Conservation (phyloP, 2,888 invertebrate species). For the Conus canariensis region DNA sequence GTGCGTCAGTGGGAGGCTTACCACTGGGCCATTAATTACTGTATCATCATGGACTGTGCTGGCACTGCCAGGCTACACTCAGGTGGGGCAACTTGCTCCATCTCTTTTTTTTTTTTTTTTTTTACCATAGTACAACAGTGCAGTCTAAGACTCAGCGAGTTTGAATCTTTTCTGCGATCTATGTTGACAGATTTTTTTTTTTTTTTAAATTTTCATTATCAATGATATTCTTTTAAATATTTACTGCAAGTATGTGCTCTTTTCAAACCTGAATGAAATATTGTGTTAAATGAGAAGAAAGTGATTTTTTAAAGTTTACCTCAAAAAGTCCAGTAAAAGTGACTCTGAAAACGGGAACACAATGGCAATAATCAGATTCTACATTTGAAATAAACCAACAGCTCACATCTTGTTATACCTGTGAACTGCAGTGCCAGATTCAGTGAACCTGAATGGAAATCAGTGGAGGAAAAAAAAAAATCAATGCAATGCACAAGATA, state of each 20-base stretch:
- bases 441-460: slow-evolving; percentile 7
- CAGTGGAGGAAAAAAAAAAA: neutral
- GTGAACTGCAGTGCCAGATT: slow-evolving; percentile 27
- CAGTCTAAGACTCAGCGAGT: neutral
- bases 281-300: too few species aligned
- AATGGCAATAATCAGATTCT: neutral
- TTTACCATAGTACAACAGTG: neutral
- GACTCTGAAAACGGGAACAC: neutral
- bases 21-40: neutral
- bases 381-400: slow-evolving; percentile 9
- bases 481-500: neutral
- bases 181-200: neutral
- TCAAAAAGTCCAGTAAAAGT: neutral
- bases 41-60: neutral
- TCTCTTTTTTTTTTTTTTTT: too few species aligned
- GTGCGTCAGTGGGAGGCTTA: slow-evolving; percentile 16
- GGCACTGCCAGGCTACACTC: neutral
- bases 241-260: too few species aligned
- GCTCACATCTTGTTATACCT: neutral
- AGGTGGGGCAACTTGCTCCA: too few species aligned
- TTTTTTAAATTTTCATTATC: neutral
- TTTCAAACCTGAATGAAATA: too few species aligned
- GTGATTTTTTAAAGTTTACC: neutral
- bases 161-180: neutral
- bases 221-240: neutral